Evolutionary conservation across 2,113 vertebrate species (phyloP).

Genomic region (Chloropsis hardwickii): DNA sequence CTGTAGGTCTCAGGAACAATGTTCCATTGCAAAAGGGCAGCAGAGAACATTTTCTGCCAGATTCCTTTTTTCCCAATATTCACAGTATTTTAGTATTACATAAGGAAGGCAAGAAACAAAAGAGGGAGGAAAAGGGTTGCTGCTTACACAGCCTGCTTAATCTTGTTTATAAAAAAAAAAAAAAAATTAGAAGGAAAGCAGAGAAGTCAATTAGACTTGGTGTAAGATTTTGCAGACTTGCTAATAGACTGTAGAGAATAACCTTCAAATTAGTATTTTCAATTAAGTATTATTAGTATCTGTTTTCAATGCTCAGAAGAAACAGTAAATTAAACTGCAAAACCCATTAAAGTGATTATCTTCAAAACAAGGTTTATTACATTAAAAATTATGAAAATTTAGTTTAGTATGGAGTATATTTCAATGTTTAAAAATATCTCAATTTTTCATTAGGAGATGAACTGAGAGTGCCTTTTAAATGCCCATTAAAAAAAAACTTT

Average conservation of each 20-base stretch:
- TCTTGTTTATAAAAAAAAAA: not conserved
- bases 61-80: not conserved
- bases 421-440: not conserved
- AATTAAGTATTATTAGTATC: not conserved
- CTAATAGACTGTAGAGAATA: not conserved
- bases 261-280: not conserved
- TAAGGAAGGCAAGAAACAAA: constrained; percentile 33
- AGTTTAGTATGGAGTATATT: not conserved
- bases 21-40: constrained; percentile 9
- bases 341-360: not conserved
- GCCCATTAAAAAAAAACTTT: not conserved
- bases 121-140: not conserved
- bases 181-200: not conserved
- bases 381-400: not conserved
- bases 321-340: not conserved
- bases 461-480: not conserved
- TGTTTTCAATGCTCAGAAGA: not conserved
- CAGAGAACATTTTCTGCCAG: not conserved
- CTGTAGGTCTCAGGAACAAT: not conserved
- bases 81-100: not conserved
- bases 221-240: not conserved
- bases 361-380: not conserved
- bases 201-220: not conserved
- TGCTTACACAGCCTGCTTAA: not conserved
- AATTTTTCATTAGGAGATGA: not conserved